Percentiles rank a stretch among this genome's conserved stretches.
Evolutionary conservation across 2,797 vertebrate genomes (phyloP).

Genomic region (Falco concolor): DNA sequence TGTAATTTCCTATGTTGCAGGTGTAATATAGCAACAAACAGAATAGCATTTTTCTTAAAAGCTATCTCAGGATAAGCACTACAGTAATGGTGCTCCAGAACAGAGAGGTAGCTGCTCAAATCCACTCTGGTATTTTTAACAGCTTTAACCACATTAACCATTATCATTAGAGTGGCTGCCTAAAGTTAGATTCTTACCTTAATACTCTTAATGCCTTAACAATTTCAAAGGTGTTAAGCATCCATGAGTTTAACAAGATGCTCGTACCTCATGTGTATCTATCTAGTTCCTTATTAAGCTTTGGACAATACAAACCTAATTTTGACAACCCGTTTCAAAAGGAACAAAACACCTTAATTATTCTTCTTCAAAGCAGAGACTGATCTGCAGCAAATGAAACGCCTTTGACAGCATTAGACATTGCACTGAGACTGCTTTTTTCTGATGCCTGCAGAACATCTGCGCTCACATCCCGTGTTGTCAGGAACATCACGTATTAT

Average conservation of each 20-base stretch:
- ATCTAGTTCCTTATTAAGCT: not conserved
- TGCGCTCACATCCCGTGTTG: not conserved
- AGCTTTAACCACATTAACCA: not conserved
- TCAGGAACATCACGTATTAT: not conserved
- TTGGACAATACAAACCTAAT: not conserved
- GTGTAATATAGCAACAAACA: not conserved
- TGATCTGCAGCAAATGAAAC: conserved; percentile 30
- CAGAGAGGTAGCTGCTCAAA: not conserved
- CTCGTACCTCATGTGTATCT: not conserved
- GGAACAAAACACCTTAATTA: not conserved
- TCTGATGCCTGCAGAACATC: not conserved
- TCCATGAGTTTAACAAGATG: not conserved
- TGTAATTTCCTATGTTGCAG: not conserved
- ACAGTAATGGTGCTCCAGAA: not conserved
- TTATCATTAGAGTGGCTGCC: not conserved
- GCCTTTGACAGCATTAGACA: not conserved
- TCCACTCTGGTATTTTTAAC: not conserved
- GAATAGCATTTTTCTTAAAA: not conserved
- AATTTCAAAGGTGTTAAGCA: not conserved
- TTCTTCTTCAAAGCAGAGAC: not conserved
- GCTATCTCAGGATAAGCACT: not conserved
- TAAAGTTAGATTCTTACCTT: not conserved
- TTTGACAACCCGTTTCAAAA: not conserved
- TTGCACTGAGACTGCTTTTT: not conserved
- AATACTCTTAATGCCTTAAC: not conserved